Evolutionary conservation across 2,888 invertebrate species (phyloP), one percentile per base, ranked within the genome.

Genomic region (Autographa gamma): DNA sequence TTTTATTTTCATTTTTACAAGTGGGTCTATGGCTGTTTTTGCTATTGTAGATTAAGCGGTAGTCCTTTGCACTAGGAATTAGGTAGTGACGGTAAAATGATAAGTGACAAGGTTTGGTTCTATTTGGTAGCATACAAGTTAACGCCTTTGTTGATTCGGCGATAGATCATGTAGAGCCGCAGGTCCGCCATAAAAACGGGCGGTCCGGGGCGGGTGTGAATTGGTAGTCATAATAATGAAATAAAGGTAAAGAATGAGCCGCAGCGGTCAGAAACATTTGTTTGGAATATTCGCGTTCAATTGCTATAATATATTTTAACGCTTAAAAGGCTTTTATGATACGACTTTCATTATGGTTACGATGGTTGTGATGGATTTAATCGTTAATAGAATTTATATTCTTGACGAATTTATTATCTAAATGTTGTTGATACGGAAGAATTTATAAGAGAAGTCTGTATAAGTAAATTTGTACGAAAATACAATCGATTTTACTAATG

Each of bases 141-240:
- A 68, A 69, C 66, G 69, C 64, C 68, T 71, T 31, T 65, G 54
- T 59, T 58, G 73, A 60, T 72, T 73, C 59, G 71, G 52, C 58
- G 67, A 79, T 74, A 77, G 68, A 84, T 80, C 80, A 74, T 73
- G 74, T 72, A 79, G 75, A 67, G 59, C 64, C 18, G 64, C 60
- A 75, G 70, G 70, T 73, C 62, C 41, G 25, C 52, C 82, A 86
- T 87, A 89, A 89, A 89, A 89, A 80, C 84, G 84, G 84, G 82
- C 83, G 85, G 81, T 75, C 62, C 80, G 64, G 85, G 86, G 85
- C 83, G 86, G 84, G 84, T 77, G 82, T 80, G 84, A 84, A 85
- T 85, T 83, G 85, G 79, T 82, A 77, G 79, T 86, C 88, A 88
- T 90, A 87, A 87, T 88, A 88, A 90, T 88, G 82, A 86, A 89